Evolutionary conservation across 1,140 invertebrate genomes (phyloP), one percentile per base, ranked within the genome.

Genomic region (Drosophila cardini): DNA sequence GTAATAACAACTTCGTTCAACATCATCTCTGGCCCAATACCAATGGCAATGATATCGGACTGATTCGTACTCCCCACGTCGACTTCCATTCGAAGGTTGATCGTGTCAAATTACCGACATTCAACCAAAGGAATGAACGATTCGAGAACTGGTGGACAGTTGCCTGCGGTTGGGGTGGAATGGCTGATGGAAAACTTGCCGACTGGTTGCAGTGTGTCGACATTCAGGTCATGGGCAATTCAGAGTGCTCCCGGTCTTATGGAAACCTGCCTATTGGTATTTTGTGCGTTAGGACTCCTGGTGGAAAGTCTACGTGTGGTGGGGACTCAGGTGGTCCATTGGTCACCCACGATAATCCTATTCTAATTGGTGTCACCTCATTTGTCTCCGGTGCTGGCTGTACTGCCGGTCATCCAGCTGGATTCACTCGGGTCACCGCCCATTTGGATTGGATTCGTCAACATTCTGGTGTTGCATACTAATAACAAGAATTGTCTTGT

Each of bases 271-370:
- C 75, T n/a, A 10, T 15, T 1, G 63, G 79, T 2, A 76, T 77
- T 7, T 60, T 91, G 56, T 91, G 90, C 64, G 67, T 73, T 4
- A 65, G 72, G 5, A 63, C 45, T 0, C 38, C 67, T 0, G 46
- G 52, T 6, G 76, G 77, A 0, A 71, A 40, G 4, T 90, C 87
- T 0, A 80, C 65, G 0, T 92, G 91, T 46, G 81, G 87, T 4
- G 94, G 94, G 34, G 94, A 94, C 90, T 94, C 93, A 53, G 94
- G 94, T 50, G 94, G 93, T 36, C 92, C 93, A 8, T 78, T 94
- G 53, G 86, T 92, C 0, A 92, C 93, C 32, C 55, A 74, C 7
- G 92, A 93, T 60, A 65, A 68, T 7, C 58, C 68, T 8, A 84
- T 89, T 0, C 80, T 92, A 48, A 84, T 93, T 8, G 93, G 94